Evolutionary conservation across 1,140 invertebrate species (phyloP), one percentile per base, ranked within the genome.

Genomic region (Panonychus citri): DNA sequence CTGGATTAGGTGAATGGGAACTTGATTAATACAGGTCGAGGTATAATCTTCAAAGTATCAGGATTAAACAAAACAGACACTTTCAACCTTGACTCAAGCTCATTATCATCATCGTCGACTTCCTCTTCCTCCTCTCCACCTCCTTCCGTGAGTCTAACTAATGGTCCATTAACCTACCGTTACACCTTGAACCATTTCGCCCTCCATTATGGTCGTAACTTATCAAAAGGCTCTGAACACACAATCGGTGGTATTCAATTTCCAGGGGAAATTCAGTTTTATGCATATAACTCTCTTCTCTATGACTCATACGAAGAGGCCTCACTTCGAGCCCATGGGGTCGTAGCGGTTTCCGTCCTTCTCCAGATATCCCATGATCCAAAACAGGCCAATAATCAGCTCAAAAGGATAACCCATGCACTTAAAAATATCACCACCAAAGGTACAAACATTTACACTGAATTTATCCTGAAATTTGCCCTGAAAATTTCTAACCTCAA

Each of bases 241-340:
- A 82, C 80, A 54, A 85, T 96, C 57, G 82, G 90, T 62, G 83
- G 87, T 55, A 82, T 88, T 62, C 79, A 85, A 27, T 96, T 94
- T 72, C 88, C 90, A 21, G 88, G 83, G 42, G 90, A 95, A 78
- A 82, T 94, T 62, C 89, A 95, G 72, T 74, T 95, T 42, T 87
- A 90, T 64, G 90, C 88, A 2, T 96, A 85, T 73, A 95, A 95
- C 68, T 83, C 86, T 58, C 86, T 95, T 68, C 74, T 96, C n/a
- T 95, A 95, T 73, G 82, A 83, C 65, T 94, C 94, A 68, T 88
- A 91, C 78, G 82, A 84, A 28, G 85, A 93, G 72, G 90, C 90
- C 26, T 82, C 61, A 30, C 46, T 54, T 40, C 85, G 86, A 69
- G 85, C 85, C 30, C 85, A 90, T 68, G 89, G 89, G 30, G 77